Evolutionary conservation across 2,113 vertebrate genomes (phyloP).

Genomic region (Pachypanchax playfairii): DNA sequence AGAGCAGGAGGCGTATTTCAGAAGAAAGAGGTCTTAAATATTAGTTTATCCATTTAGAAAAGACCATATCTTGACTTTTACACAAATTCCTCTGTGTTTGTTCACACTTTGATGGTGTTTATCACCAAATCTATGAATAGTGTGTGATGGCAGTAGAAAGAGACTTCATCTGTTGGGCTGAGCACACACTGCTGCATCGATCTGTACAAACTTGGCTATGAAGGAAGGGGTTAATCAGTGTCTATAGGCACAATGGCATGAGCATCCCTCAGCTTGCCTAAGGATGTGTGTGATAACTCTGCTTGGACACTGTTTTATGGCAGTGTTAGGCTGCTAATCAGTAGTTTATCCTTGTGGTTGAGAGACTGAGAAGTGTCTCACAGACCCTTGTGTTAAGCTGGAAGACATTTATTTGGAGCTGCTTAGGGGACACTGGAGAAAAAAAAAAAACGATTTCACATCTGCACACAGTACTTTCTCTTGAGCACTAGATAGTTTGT

Average conservation of each 20-base stretch:
- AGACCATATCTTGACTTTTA: conserved; percentile 40
- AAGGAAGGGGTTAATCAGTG: conserved; percentile 52
- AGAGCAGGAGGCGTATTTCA: conserved; percentile 54
- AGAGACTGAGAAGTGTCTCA: conserved; percentile 25
- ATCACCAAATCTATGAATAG: conserved; percentile 63
- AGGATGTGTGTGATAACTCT: conserved; percentile 44
- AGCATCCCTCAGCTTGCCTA: conserved; percentile 46
- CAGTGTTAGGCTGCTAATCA: conserved; percentile 50
- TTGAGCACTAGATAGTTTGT: too few relatives aligned
- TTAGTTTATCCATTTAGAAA: conserved; percentile 70
- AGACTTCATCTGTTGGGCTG: conserved; percentile 63
- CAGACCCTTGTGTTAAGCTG: conserved; percentile 7
- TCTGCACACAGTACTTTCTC: too few relatives aligned
- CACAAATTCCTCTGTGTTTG: conserved; percentile 41
- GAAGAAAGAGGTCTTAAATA: conserved; percentile 64
- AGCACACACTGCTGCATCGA: conserved; percentile 33
- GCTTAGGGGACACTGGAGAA: too few relatives aligned
- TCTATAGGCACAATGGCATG: conserved; percentile 27
- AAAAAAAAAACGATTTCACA: too few relatives aligned
- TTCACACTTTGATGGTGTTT: conserved; percentile 50
- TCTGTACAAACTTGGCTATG: conserved; percentile 37
- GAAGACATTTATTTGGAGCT: conserved; percentile 10
- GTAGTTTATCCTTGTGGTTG: conserved; percentile 59
- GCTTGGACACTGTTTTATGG: neutral
- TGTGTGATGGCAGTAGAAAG: conserved; percentile 67